phyloP scores from a whole-genome alignment of 2,113 vertebrate genomes.

The Rhabdomys dilectus region DNA sequence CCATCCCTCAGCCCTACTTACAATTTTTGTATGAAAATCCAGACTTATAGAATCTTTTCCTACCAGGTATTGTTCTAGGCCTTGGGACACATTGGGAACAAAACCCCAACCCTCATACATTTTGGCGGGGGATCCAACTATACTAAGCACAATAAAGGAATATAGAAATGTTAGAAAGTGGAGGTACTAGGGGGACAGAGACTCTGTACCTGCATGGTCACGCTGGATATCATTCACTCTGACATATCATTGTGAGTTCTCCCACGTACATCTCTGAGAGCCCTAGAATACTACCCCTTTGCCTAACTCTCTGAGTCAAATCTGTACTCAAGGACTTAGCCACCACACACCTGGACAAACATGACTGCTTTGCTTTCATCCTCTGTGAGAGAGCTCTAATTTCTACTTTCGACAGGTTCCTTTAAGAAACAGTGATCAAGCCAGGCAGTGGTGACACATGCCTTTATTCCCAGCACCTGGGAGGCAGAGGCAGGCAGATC shows the following conservation, averaged over 20 bases:
- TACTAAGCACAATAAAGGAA: neutral
- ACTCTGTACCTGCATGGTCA: neutral
- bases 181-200: neutral
- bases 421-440: neutral
- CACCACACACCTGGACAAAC: neutral
- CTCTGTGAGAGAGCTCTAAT: neutral
- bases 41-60: neutral
- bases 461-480: neutral
- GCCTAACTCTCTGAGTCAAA: neutral
- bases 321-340: neutral
- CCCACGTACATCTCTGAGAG: neutral
- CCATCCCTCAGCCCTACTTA: neutral
- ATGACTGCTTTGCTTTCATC: neutral
- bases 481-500: neutral
- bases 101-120: neutral
- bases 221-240: neutral
- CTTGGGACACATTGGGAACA: neutral
- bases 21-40: constrained; percentile 8
- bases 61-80: neutral
- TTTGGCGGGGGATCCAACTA: neutral
- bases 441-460: neutral
- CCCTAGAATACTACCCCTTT: neutral
- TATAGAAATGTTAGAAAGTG: neutral
- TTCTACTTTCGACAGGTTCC: neutral
- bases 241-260: neutral